phyloP scores from a whole-genome alignment of 2,888 invertebrate species.

The Folsomia candida region DNA sequence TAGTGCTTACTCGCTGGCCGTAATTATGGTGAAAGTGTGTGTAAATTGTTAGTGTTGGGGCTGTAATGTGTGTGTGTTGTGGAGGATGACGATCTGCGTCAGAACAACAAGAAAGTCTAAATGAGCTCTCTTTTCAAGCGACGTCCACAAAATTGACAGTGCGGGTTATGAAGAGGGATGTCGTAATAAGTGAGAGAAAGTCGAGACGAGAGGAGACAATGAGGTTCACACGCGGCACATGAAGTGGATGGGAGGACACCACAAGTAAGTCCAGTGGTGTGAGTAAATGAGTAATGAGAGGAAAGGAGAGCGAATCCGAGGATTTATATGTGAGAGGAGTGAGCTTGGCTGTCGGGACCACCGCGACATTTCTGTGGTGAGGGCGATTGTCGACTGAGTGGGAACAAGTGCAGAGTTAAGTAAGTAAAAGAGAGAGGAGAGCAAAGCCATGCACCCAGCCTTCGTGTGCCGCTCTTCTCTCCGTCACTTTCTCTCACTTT shows the following conservation, averaged over 20 bases:
- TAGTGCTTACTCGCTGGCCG: no score
- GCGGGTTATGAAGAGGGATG: no score
- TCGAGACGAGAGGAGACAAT: background rate
- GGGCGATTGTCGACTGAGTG: conserved; percentile 2
- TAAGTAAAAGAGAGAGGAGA: conserved; percentile 10
- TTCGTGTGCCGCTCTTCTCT: background rate
- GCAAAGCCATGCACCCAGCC: conserved; percentile 4
- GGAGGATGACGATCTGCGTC: no score
- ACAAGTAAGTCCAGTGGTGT: background rate
- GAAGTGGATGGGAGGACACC: background rate
- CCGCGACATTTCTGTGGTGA: conserved; percentile 2
- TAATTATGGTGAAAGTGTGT: no score
- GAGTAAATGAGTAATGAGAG: background rate
- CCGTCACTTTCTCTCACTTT: background rate
- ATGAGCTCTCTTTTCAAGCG: no score
- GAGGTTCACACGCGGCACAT: background rate
- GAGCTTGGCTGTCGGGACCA: background rate
- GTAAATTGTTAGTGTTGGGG: no score
- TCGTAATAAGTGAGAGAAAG: background rate
- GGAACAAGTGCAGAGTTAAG: conserved; percentile 1
- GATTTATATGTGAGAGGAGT: background rate
- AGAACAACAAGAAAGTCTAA: no score
- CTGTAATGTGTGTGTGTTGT: no score
- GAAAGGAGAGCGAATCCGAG: background rate
- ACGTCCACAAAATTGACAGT: no score